Evolutionary conservation across 64 coral and sea anemone species (phyloP), one percentile per base, ranked within the genome.

Genomic region (Montipora cactus): DNA sequence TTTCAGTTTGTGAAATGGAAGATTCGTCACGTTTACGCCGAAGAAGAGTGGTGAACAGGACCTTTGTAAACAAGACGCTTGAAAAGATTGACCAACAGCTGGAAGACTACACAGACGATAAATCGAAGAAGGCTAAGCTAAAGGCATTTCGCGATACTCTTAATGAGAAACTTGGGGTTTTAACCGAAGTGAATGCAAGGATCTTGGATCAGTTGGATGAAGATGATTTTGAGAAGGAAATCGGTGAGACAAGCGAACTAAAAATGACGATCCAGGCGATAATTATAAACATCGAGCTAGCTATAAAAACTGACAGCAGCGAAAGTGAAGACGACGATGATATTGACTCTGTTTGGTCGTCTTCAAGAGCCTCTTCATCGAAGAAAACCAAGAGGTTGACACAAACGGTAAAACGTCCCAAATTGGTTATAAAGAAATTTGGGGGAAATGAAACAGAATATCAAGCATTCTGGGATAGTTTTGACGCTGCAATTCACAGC

Each of bases 401-500:
- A 18, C 4, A 71, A 21, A 71, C 2, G 15, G 4, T 21, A 71
- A 16, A 71, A 88, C 49, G 23, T 45, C 90, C 90, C 5, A 91
- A 91, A 76, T 68, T 83, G 15, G 47, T 50, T 37, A 59, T 82
- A 22, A 91, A 91, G 28, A 91, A 74, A 81, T 91, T 91, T 44
- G 25, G 45, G 18, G 90, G 90, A 75, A 87, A 87, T n/a, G 15
- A 46, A 20, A n/a, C 55, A 10, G 81, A 93, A 53, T 93, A 80
- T 22, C 57, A 77, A 59, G 51, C 81, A 21, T 87, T 87, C 64
- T 87, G 81, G 81, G 73, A 87, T 52, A 69, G 67, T 62, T 93
- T 93, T 15, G 67, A 85, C 11, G 74, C 62, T 25, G 74, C 72
- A 66, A 77, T 87, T 79, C 47, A 86, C 76, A 64, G 67, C 47